Evolutionary conservation across 2,797 vertebrate genomes (phyloP).

Genomic region (Avahi laniger): DNA sequence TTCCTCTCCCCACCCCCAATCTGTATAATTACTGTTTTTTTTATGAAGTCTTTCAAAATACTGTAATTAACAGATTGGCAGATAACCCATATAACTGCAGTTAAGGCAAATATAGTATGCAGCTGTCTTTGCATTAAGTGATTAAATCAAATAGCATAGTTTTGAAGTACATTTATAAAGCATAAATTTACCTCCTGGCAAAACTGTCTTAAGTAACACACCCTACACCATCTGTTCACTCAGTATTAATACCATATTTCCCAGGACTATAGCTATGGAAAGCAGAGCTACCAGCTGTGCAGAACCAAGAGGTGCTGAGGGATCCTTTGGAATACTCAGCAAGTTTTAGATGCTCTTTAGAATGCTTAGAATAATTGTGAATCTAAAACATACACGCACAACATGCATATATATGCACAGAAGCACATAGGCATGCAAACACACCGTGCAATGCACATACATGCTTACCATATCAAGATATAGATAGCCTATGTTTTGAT

Average conservation of each 20-base stretch:
- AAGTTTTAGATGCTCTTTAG: conserved; percentile 23
- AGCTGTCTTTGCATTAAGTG: conserved; percentile 80
- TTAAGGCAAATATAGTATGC: conserved; percentile 77
- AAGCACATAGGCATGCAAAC: not conserved
- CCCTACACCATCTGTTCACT: conserved; percentile 72
- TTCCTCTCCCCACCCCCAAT: conserved; percentile 56
- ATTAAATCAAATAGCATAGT: conserved; percentile 81
- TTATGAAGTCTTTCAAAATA: conserved; percentile 75
- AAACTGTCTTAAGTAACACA: conserved; percentile 77
- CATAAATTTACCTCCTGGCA: conserved; percentile 78
- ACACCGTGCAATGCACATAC: fast-evolving
- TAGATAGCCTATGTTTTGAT: not conserved
- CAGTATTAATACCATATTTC: conserved; percentile 56
- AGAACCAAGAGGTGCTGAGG: conserved; percentile 56
- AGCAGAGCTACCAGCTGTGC: conserved; percentile 57
- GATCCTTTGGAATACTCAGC: conserved; percentile 37
- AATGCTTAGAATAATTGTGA: not conserved
- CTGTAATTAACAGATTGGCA: conserved; percentile 81
- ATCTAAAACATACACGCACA: not conserved
- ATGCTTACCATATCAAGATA: not conserved
- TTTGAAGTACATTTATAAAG: conserved; percentile 82
- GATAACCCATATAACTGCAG: conserved; percentile 78
- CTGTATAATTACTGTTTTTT: conserved; percentile 75
- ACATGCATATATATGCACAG: not conserved
- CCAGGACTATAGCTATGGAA: conserved; percentile 55